Evolutionary conservation across 1,140 invertebrate genomes (phyloP), one percentile per base, ranked within the genome.

Genomic region (Wiebesia pumilae): DNA sequence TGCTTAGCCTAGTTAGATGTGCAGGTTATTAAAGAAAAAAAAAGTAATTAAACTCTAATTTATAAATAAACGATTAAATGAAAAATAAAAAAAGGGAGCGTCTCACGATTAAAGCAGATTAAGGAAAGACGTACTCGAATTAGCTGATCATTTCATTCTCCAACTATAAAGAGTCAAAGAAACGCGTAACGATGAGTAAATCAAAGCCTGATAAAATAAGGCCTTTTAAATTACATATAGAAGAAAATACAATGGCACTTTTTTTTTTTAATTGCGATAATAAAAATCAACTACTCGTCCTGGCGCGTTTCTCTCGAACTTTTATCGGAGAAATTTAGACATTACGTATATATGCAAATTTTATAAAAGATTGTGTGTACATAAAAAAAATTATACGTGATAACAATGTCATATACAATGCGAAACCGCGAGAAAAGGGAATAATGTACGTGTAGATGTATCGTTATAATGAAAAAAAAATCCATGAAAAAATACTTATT

Each of bases 151-250:
- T 54, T 73, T 85, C 67, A 81, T 27, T 73, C 85, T 86, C 73
- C 85, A 58, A 30, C 3, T 69, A 81, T 47, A 69, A 80, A 80
- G 38, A 87, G 78, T 77, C 69, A 81, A 87, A 81, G 86, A 87
- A 84, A 87, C 83, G 86, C 86, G 86, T 87, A 87, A 87, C 69
- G 86, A 87, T 54, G 86, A 87, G 86, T 87, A 87, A 73, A 83
- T 65, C 19, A 19, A 73, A 84, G 40, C 51, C 65, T 81, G 78
- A 58, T 35, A 6, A 24, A 85, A 30, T 24, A 43, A 67, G 75
- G 62, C 83, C 75, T 84, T 84, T 84, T 27, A 67, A 65, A 78
- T 67, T 43, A 51, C n/a, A 16, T 38, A 24, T 51, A 69, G 14
- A 43, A 14, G 0, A 81, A 58, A 54, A n/a, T 62, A 71, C 27